Conservation (phyloP, 2,113 vertebrate species). For the Hypocryptadius cinnamomeus region DNA sequence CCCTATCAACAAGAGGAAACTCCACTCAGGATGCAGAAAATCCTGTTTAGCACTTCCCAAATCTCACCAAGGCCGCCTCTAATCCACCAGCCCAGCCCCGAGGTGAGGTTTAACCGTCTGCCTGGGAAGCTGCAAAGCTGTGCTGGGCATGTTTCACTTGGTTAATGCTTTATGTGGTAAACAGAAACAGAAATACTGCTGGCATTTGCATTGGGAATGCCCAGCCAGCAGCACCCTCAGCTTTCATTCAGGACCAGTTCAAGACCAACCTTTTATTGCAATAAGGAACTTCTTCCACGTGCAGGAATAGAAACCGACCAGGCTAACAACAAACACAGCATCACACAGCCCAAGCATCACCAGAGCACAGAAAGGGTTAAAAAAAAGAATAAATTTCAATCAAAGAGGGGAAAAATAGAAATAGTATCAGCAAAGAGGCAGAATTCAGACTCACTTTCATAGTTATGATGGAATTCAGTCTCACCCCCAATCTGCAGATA, state of each 20-base stretch:
- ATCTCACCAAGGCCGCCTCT: not conserved
- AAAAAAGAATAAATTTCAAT: not conserved
- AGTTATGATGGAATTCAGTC: rapidly evolving
- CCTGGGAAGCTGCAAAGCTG: not conserved
- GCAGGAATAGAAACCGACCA: not conserved
- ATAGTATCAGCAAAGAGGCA: not conserved
- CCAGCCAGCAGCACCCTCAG: not conserved
- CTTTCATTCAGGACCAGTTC: not conserved
- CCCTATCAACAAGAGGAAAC: conserved; percentile 47
- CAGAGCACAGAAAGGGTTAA: not conserved
- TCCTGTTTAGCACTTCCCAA: conserved; percentile 57
- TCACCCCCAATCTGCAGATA: not conserved
- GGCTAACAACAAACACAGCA: not conserved
- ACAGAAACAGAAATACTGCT: not conserved
- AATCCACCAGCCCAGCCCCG: not conserved
- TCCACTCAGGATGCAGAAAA: conserved; percentile 65
- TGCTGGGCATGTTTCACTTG: not conserved
- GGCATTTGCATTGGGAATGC: not conserved
- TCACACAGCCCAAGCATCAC: not conserved
- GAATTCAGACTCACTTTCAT: not conserved
- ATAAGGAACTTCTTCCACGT: not conserved
- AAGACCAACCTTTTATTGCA: not conserved
- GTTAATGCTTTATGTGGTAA: not conserved
- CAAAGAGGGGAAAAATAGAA: rapidly evolving
- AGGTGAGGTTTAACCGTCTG: not conserved